A percentile compares a stretch with the other conserved stretches of the same genome.
Evolutionary conservation across 1,140 invertebrate genomes (phyloP).

Genomic region (Sminthurides bifidus): DNA sequence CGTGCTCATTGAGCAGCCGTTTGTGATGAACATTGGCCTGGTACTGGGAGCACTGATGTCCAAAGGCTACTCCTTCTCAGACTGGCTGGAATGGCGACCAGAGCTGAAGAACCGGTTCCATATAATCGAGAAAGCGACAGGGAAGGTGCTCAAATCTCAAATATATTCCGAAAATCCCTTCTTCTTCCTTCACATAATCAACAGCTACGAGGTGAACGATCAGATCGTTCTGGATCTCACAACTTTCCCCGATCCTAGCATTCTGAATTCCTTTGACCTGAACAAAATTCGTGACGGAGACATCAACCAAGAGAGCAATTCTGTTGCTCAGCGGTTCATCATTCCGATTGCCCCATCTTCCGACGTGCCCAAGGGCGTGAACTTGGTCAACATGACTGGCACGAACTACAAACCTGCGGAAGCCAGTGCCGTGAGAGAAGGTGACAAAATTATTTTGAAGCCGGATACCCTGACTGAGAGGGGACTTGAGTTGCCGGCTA

Average conservation of each 20-base stretch:
- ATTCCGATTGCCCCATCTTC: conserved; percentile 13
- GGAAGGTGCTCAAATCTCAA: conserved; percentile 36
- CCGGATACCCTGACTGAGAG: conserved; percentile 16
- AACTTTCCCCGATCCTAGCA: conserved; percentile 13
- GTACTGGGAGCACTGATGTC: conserved; percentile 31
- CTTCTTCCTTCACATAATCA: conserved; percentile 46
- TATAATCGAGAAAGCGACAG: conserved; percentile 40
- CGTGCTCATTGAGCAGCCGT: conserved; percentile 39
- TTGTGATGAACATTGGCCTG: conserved; percentile 16
- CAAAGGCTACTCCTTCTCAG: conserved; percentile 14
- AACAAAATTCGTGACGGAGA: conserved; percentile 15
- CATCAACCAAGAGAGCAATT: conserved; percentile 28
- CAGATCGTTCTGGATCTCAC: conserved; percentile 26
- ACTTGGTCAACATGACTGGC: conserved; percentile 3
- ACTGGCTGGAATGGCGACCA: conserved; percentile 26
- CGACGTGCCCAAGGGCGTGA: conserved; percentile 7
- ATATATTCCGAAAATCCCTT: conserved; percentile 38
- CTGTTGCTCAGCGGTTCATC: conserved; percentile 15
- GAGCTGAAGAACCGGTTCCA: conserved; percentile 37
- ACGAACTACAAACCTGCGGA: not conserved
- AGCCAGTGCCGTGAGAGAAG: conserved; percentile 13
- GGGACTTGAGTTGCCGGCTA: conserved; percentile 19
- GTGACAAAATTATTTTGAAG: conserved; percentile 15
- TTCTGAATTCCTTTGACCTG: conserved; percentile 10
- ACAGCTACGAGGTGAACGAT: conserved; percentile 41